phyloP scores from a whole-genome alignment of 2,113 vertebrate species.

The Naja naja region DNA sequence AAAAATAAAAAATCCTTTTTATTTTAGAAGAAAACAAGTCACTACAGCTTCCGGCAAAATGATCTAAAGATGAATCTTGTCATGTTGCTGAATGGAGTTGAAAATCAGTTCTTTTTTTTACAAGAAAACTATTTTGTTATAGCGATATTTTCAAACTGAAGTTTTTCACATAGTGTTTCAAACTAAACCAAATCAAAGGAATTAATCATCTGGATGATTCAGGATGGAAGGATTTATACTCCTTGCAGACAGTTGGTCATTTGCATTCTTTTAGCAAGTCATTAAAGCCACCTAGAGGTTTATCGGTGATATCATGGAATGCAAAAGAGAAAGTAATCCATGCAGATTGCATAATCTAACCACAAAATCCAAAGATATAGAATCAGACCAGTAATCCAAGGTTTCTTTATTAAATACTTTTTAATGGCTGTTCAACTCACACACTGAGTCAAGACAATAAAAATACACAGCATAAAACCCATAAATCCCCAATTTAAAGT shows the following conservation, averaged over 20 bases:
- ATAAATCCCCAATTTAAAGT: not conserved
- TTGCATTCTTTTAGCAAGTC: no score
- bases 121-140: not conserved
- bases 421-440: not conserved
- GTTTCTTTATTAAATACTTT: not conserved
- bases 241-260: no score
- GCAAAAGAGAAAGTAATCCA: not conserved
- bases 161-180: not conserved
- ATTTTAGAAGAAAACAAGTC: not conserved
- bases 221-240: no score
- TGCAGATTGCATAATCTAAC: not conserved
- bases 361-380: not conserved
- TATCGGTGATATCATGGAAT: no score
- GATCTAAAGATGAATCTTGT: not conserved
- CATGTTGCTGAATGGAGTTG: not conserved
- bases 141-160: not conserved
- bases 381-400: not conserved
- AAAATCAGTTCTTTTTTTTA: not conserved
- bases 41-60: not conserved
- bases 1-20: not conserved
- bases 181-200: not conserved
- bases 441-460: no score
- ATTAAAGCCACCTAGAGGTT: no score
- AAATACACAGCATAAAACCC: no score
- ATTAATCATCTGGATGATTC: no score